Conservation (phyloP, 1,140 invertebrate species). For the Holcopasites calliopsidis region DNA sequence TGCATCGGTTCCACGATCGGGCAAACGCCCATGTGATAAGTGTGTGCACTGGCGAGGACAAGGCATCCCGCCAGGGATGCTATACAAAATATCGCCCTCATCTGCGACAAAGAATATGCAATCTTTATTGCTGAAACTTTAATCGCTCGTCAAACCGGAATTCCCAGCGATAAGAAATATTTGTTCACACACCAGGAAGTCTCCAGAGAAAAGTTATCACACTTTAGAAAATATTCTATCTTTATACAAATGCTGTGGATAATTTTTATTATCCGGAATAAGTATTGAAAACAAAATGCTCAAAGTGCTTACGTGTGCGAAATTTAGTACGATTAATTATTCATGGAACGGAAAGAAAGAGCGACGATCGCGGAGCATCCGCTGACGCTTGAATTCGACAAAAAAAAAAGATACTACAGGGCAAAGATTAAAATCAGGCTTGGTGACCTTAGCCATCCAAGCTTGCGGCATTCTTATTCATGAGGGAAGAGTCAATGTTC, state of each 20-base stretch:
- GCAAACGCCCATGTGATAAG: constrained; percentile 88
- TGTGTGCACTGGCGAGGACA: constrained; percentile 77
- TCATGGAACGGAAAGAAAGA: too few relatives aligned
- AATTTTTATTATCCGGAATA: too few relatives aligned
- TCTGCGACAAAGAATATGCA: constrained; percentile 52
- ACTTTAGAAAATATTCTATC: too few relatives aligned
- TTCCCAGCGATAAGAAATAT: background rate
- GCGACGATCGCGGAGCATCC: background rate
- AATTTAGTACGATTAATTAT: too few relatives aligned
- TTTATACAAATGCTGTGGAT: too few relatives aligned
- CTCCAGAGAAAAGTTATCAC: too few relatives aligned
- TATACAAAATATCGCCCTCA: constrained; percentile 61
- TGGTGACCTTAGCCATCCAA: constrained; percentile 14
- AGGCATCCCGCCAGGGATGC: constrained; percentile 58
- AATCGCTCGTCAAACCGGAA: background rate
- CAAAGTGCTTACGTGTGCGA: too few relatives aligned
- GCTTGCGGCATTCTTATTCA: background rate
- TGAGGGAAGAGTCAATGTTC: background rate
- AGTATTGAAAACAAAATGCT: too few relatives aligned
- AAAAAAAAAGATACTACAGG: background rate
- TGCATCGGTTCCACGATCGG: constrained; percentile 85
- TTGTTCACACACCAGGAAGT: too few relatives aligned
- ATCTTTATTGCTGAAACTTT: background rate
- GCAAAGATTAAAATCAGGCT: constrained; percentile 28
- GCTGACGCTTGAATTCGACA: background rate